phyloP scores from a whole-genome alignment of 2,113 vertebrate species.

The Microcebus griseorufus region DNA sequence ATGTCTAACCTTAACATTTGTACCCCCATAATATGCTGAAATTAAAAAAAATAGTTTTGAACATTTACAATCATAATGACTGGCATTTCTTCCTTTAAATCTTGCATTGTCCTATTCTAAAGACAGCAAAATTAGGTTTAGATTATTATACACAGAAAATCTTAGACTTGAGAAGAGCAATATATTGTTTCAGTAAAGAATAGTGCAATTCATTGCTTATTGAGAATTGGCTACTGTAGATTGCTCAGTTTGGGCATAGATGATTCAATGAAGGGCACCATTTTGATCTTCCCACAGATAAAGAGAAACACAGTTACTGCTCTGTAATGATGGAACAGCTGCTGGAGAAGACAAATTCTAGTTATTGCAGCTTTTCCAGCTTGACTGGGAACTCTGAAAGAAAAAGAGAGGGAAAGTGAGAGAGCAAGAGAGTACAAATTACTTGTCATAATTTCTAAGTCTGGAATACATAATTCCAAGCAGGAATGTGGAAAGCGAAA shows the following conservation, averaged over 20 bases:
- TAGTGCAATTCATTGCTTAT: constrained; percentile 55
- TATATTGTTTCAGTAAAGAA: constrained; percentile 21
- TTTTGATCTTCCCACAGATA: constrained; percentile 66
- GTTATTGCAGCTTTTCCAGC: constrained; percentile 26
- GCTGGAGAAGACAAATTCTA: constrained; percentile 54
- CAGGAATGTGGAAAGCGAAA: fast-evolving
- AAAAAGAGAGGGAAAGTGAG: neutral
- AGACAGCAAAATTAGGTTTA: constrained; percentile 45
- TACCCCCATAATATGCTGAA: too few relatives aligned
- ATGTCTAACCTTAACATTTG: too few relatives aligned
- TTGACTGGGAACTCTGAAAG: constrained; percentile 44
- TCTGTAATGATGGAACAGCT: constrained; percentile 48
- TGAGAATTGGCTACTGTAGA: constrained; percentile 57
- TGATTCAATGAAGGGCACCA: neutral
- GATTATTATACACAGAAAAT: neutral
- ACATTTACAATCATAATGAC: neutral
- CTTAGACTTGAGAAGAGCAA: neutral
- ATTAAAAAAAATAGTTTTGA: neutral
- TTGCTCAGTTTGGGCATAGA: neutral
- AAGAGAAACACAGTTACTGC: constrained; percentile 52
- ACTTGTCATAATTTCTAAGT: neutral
- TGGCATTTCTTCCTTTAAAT: neutral
- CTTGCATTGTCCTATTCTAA: constrained; percentile 24
- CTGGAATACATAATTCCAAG: constrained; percentile 24
- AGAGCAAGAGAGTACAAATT: neutral